Evolutionary conservation across 2,797 vertebrate genomes (phyloP), one percentile per base, ranked within the genome.

Genomic region (Pyrocephalus nanus): DNA sequence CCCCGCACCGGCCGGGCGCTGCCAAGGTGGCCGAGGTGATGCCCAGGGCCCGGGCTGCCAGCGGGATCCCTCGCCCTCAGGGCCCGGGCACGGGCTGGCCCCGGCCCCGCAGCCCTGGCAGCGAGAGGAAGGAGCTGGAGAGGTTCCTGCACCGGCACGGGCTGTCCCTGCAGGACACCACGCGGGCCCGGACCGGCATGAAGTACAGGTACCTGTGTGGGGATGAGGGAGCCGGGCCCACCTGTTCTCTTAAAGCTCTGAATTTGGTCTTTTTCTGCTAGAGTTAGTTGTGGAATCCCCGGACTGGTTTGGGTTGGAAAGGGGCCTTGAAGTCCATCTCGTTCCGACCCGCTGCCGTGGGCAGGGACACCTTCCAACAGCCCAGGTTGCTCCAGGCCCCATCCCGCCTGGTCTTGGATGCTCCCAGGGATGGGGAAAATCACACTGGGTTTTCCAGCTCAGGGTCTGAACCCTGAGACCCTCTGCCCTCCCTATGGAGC

Each of bases 91-190:
- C 95, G 87, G 92, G 98, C 94, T 98, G 98, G 97, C 95, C 96
- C 0, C 96, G 93, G 26, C 97, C 95, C 67, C 92, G 72, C 43
- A 97, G 97, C 29, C 88, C 45, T 6, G 88, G 91, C 12, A 19
- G 61, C 3, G 98, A 99, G 92, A 96, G 98, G 57, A 99, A 98
- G 81, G 96, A 97, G 55, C 97, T 99, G 97, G 98, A 99, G 95
- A 98, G 97, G 96, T 99, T 99, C 93, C 97, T 99, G 78, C 98
- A 97, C 65, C 96, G 98, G 36, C 98, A 99, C n/a, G 97, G 98
- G 16, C 40, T 99, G 94, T 98, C 98, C 0, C 95, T 98, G 95
- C 98, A 98, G 5, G 98, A 99, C 79, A 98, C 98, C 5, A 96
- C 98, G 87, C 98, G 94, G 86, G 98, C 96, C 27, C 91, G 96